Evolutionary conservation across 2,888 invertebrate species (phyloP).

Genomic region (Elgonia sp.): DNA sequence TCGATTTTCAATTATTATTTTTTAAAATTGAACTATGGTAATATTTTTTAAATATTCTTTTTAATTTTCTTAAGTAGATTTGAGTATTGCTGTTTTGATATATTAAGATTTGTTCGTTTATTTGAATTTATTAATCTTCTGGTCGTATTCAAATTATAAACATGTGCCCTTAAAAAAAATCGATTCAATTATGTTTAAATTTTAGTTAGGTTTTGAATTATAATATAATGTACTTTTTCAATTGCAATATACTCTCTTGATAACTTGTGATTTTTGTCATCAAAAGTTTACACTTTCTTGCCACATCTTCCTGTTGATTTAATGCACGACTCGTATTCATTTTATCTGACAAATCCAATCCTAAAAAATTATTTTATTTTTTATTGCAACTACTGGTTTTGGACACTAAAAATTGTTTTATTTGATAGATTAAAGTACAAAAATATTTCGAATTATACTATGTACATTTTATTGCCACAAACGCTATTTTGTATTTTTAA

Average conservation of each 20-base stretch:
- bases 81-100: too few relatives aligned
- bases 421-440: neutral
- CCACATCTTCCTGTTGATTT: slow-evolving; percentile 91
- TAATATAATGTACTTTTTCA: slow-evolving; percentile 88
- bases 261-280: slow-evolving; percentile 89
- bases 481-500: too few relatives aligned
- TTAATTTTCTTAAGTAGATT: too few relatives aligned
- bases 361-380: slow-evolving; percentile 87
- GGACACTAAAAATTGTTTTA: slow-evolving; percentile 88
- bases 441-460: too few relatives aligned
- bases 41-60: too few relatives aligned
- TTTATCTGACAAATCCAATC: slow-evolving; percentile 92
- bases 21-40: too few relatives aligned
- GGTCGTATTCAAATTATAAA: too few relatives aligned
- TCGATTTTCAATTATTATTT: too few relatives aligned
- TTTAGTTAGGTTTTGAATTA: neutral
- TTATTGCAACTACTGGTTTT: slow-evolving; percentile 96
- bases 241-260: slow-evolving; percentile 94
- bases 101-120: too few relatives aligned
- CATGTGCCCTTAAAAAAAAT: too few relatives aligned
- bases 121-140: too few relatives aligned
- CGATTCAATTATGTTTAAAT: neutral
- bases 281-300: slow-evolving; percentile 92
- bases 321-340: slow-evolving; percentile 88
- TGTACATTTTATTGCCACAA: too few relatives aligned